A percentile compares a stretch with the other conserved stretches of the same genome.
phyloP scores from a whole-genome alignment of 2,113 vertebrate species.

The Strix aluco region DNA sequence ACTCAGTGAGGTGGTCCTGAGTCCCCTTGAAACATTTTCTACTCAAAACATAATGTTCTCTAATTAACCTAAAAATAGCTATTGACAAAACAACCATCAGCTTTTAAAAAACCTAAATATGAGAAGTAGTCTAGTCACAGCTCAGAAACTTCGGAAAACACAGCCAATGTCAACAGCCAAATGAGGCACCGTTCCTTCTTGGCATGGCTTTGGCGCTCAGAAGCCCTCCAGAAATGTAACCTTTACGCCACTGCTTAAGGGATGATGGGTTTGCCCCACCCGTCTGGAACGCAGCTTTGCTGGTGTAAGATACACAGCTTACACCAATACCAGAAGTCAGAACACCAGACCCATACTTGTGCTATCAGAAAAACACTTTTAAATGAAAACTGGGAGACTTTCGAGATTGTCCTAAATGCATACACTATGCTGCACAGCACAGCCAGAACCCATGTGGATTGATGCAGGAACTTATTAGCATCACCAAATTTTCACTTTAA shows the following conservation, averaged over 20 bases:
- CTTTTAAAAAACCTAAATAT: neutral
- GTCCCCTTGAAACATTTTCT: neutral
- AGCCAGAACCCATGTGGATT: rapidly evolving
- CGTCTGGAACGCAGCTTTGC: neutral
- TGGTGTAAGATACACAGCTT: neutral
- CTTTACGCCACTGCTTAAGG: rapidly evolving
- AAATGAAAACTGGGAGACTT: rapidly evolving
- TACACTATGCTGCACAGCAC: neutral
- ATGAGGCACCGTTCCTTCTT: neutral
- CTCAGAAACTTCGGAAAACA: neutral
- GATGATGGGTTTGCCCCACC: neutral
- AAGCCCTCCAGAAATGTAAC: neutral
- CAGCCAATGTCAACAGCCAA: neutral
- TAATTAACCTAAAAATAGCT: conserved; percentile 18
- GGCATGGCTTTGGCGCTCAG: neutral
- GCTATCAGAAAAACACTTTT: neutral
- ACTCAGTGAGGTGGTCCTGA: neutral
- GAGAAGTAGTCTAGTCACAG: neutral
- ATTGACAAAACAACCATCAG: neutral
- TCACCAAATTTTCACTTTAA: neutral
- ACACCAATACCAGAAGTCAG: neutral
- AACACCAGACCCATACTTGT: neutral
- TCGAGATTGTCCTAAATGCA: rapidly evolving
- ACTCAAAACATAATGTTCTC: neutral
- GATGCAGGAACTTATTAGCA: neutral